phyloP scores from a whole-genome alignment of 2,888 invertebrate species.

The Esperia sulphurella region DNA sequence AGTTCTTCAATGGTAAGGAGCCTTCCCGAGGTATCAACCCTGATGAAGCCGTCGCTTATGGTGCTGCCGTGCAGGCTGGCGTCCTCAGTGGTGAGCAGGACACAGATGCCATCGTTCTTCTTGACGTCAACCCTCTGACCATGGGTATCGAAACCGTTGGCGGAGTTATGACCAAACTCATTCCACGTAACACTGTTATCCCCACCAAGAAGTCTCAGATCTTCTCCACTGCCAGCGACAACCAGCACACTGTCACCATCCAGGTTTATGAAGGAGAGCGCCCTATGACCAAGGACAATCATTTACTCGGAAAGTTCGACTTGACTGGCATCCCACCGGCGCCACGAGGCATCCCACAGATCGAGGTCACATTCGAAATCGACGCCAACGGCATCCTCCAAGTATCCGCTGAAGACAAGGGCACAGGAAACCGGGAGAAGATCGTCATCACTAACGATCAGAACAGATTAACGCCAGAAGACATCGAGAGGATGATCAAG shows the following conservation, averaged over 20 bases:
- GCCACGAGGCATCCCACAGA: slow-evolving; percentile 95
- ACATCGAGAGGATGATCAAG: slow-evolving; percentile 99
- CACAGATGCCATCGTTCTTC: slow-evolving; percentile 95
- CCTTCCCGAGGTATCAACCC: slow-evolving; percentile 99
- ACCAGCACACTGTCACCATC: slow-evolving; percentile 99
- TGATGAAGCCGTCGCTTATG: slow-evolving; percentile 99
- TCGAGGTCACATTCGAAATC: slow-evolving; percentile 96
- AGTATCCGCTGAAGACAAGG: slow-evolving; percentile 99
- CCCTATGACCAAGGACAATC: slow-evolving; percentile 99
- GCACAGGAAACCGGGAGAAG: slow-evolving; percentile 98
- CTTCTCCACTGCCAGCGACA: slow-evolving; percentile 99
- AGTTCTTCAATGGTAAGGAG: slow-evolving; percentile 98
- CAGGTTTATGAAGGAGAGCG: slow-evolving; percentile 99
- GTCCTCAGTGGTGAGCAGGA: slow-evolving; percentile 98
- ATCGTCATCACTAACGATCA: slow-evolving; percentile 99
- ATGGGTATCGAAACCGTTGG: slow-evolving; percentile 99
- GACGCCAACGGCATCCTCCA: slow-evolving; percentile 96
- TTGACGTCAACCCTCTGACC: slow-evolving; percentile 99
- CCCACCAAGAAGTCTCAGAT: slow-evolving; percentile 99
- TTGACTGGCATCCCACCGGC: slow-evolving; percentile 97
- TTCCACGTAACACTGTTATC: slow-evolving; percentile 98
- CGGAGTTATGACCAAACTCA: slow-evolving; percentile 99
- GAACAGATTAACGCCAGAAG: slow-evolving; percentile 97
- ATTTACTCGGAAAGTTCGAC: slow-evolving; percentile 98
- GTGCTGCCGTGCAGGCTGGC: slow-evolving; percentile 99